phyloP scores from a whole-genome alignment of 1,140 invertebrate genomes.

The Lepidurus arcticus region DNA sequence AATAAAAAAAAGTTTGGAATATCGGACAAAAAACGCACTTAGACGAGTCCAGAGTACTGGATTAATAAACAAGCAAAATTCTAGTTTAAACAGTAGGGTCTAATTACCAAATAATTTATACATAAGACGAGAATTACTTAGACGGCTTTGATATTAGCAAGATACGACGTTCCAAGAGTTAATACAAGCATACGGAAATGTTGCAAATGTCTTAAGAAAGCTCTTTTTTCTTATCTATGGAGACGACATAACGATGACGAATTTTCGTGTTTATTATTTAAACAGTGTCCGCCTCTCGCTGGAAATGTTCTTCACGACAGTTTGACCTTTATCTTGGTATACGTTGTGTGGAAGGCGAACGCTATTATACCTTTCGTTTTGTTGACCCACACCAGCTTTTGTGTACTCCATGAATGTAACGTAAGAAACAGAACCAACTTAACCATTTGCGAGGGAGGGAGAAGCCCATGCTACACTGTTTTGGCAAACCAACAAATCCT shows the following conservation, averaged over 20 bases:
- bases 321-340: neutral
- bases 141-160: no score
- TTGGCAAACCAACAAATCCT: neutral
- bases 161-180: no score
- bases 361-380: conserved; percentile 5
- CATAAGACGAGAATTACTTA: no score
- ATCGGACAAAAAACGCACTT: neutral
- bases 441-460: neutral
- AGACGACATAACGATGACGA: neutral
- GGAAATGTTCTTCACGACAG: neutral
- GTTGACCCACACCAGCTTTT: conserved; percentile 14
- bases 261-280: conserved; percentile 12
- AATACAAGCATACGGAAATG: no score
- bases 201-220: no score
- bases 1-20: neutral
- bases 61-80: no score
- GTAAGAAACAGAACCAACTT: conserved; percentile 1
- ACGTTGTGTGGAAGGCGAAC: no score
- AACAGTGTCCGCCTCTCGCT: neutral
- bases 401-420: neutral
- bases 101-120: no score
- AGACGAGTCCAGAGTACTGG: no score
- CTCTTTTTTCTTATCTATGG: no score
- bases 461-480: neutral
- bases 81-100: no score